Evolutionary conservation across 2,797 vertebrate genomes (phyloP).

Genomic region (Heterohyrax brucei): DNA sequence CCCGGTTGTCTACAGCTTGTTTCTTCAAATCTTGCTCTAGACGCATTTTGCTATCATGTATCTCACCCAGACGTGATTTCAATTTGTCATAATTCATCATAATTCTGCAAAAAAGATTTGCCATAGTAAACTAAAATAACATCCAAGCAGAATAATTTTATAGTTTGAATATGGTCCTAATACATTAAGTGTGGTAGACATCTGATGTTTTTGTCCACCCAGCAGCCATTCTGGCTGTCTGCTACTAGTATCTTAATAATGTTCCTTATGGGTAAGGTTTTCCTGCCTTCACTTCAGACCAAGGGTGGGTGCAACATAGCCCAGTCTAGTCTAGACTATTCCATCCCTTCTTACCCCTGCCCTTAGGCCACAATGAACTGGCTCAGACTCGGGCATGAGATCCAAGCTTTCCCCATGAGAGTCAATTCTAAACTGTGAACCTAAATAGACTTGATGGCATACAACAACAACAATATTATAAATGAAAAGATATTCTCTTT

Average conservation of each 20-base stretch:
- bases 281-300: not conserved
- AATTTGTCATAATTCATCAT: conserved; percentile 98
- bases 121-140: conserved; percentile 74
- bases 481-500: conserved; percentile 49
- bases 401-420: not conserved
- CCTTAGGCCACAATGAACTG: conserved; percentile 33
- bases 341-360: not conserved
- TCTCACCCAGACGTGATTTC: conserved; percentile 97
- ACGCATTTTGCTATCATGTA: conserved; percentile 97
- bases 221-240: not conserved
- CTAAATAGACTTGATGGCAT: not conserved
- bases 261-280: not conserved
- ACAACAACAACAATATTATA: not conserved
- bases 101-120: conserved; percentile 92
- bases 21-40: conserved; percentile 98
- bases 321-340: conserved; percentile 19
- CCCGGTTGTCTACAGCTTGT: conserved; percentile 97
- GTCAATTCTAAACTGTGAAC: conserved; percentile 21
- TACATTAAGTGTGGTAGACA: not conserved
- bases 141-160: conserved; percentile 32
- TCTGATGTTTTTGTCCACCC: not conserved
- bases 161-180: not conserved
- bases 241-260: conserved; percentile 5
- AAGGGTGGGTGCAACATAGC: not conserved
- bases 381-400: conserved; percentile 43